phyloP scores from a whole-genome alignment of 2,797 vertebrate genomes.

The Falco berigora region DNA sequence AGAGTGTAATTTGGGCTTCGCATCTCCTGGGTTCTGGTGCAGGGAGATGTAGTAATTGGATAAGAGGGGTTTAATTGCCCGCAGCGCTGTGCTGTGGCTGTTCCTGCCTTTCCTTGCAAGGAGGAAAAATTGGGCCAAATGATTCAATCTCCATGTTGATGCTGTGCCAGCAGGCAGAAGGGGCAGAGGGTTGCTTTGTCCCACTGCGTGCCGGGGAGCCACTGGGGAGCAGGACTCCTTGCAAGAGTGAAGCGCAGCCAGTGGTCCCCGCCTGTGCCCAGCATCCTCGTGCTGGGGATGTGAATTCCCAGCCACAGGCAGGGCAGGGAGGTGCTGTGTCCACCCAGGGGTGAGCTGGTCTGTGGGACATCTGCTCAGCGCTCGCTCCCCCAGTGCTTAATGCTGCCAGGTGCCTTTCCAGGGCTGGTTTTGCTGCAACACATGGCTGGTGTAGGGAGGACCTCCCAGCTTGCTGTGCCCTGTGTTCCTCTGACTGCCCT shows the following conservation, averaged over 20 bases:
- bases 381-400: accelerated
- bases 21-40: neutral
- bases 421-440: neutral
- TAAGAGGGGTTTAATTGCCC: neutral
- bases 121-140: neutral
- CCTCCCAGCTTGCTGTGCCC: neutral
- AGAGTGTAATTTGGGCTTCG: neutral
- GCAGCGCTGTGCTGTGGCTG: neutral
- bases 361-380: neutral
- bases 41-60: neutral
- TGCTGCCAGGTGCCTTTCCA: neutral
- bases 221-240: too few relatives aligned
- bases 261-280: neutral
- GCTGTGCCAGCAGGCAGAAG: neutral
- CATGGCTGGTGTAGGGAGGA: accelerated
- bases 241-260: neutral
- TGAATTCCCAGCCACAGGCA: neutral
- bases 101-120: neutral
- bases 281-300: neutral
- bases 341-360: neutral
- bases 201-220: accelerated
- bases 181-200: neutral
- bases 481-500: neutral
- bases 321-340: neutral
- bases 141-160: accelerated